Evolutionary conservation across 2,113 vertebrate genomes (phyloP).

Genomic region (Channa argus): DNA sequence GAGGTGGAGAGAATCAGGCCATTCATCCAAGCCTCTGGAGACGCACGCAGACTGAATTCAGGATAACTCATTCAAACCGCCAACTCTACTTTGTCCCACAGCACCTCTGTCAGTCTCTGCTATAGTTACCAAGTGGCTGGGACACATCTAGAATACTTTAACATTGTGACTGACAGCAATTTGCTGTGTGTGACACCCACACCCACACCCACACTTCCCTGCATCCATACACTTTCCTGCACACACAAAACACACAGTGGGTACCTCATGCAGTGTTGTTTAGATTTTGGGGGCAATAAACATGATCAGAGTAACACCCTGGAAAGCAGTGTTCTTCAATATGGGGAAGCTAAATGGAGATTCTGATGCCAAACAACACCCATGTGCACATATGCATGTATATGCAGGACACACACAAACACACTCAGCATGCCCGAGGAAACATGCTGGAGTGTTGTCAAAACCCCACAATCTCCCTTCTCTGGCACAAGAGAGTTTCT

Average conservation of each 20-base stretch:
- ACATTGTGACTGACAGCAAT: conserved; percentile 62
- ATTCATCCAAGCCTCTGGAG: conserved; percentile 80
- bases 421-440: conserved; percentile 59
- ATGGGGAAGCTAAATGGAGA: conserved; percentile 43
- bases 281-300: conserved; percentile 29
- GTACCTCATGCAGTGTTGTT: conserved; percentile 8
- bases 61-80: conserved; percentile 79
- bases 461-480: conserved; percentile 59
- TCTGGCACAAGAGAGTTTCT: conserved; percentile 62
- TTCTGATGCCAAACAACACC: conserved; percentile 57
- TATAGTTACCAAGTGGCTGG: conserved; percentile 69
- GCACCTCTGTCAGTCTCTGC: conserved; percentile 76
- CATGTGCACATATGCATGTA: conserved; percentile 12
- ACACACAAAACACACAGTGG: conserved; percentile 3
- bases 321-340: conserved; percentile 51
- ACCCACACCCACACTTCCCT: background rate
- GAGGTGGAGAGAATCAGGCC: conserved; percentile 76
- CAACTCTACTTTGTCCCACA: conserved; percentile 76
- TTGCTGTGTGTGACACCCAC: conserved; percentile 49
- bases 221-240: conserved; percentile 10
- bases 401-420: conserved; percentile 37
- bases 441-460: conserved; percentile 69
- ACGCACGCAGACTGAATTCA: conserved; percentile 78
- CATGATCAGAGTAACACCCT: conserved; percentile 52
- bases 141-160: conserved; percentile 72